Evolutionary conservation across 2,113 vertebrate species (phyloP).

Genomic region (Otis tarda): DNA sequence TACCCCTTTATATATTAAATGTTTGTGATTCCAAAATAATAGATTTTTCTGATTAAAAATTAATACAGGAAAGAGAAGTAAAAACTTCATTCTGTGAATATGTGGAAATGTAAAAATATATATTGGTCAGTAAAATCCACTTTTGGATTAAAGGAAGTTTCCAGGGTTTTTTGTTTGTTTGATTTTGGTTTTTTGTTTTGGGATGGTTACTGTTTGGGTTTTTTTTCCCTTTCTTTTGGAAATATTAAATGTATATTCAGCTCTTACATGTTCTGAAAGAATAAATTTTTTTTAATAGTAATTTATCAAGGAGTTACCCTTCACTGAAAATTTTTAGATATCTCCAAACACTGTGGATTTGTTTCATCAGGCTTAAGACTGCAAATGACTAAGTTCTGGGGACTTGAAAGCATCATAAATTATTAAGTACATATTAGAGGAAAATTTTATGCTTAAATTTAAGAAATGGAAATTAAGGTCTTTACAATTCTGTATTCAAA

Average conservation of each 20-base stretch:
- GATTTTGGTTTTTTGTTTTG: neutral
- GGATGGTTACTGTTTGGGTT: too few relatives aligned
- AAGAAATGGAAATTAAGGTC: slow-evolving; percentile 41
- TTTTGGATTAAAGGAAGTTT: neutral
- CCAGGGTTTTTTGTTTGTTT: neutral
- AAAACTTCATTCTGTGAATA: neutral
- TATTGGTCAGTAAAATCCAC: too few relatives aligned
- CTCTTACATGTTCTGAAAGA: neutral
- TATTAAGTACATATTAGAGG: neutral
- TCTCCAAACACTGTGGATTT: neutral
- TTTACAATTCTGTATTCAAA: slow-evolving; percentile 43
- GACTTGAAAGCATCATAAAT: neutral
- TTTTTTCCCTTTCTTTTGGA: neutral
- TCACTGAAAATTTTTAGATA: neutral
- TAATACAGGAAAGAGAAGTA: neutral
- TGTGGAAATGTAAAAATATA: neutral
- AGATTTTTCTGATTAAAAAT: neutral
- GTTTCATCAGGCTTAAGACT: neutral
- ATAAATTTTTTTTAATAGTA: neutral
- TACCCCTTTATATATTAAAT: neutral
- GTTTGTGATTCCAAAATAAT: neutral
- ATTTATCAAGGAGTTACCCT: neutral
- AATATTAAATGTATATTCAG: neutral
- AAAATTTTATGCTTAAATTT: slow-evolving; percentile 30
- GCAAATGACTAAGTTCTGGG: neutral